Percentiles rank a stretch among this genome's conserved stretches.
phyloP scores from a whole-genome alignment of 1,140 invertebrate genomes.

The Heliothis virescens region DNA sequence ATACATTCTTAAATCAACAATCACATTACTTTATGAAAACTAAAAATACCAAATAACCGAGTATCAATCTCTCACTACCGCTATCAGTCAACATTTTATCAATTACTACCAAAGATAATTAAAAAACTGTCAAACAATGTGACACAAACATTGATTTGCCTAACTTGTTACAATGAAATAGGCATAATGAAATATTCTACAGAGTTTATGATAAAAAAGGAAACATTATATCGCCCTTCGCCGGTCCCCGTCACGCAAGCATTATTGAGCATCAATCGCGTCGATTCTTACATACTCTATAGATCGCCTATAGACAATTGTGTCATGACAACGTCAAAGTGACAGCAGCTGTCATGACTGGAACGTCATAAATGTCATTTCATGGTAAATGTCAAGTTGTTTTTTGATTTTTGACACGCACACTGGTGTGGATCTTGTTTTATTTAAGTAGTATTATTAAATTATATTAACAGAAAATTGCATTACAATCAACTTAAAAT shows the following conservation, averaged over 20 bases:
- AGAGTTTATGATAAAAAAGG: conserved; percentile 60
- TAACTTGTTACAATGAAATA: conserved; percentile 61
- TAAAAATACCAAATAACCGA: not conserved
- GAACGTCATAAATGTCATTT: conserved; percentile 24
- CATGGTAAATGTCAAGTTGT: not conserved
- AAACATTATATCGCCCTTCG: conserved; percentile 51
- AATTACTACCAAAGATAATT: conserved; percentile 37
- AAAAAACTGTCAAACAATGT: conserved; percentile 51
- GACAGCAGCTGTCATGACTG: conserved; percentile 16
- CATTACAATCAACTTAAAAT: not conserved
- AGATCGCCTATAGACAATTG: conserved; percentile 1
- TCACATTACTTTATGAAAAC: not conserved
- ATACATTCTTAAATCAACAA: no score
- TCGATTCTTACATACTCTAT: conserved; percentile 26
- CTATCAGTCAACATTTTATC: conserved; percentile 41
- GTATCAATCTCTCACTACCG: not conserved
- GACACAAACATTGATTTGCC: conserved; percentile 45
- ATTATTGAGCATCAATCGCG: conserved; percentile 50
- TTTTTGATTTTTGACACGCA: conserved; percentile 9
- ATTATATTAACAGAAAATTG: conserved; percentile 4
- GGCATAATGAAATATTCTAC: conserved; percentile 66
- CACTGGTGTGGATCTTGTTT: not conserved
- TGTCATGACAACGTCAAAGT: conserved; percentile 32
- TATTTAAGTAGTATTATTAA: not conserved
- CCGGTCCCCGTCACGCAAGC: conserved; percentile 43